Evolutionary conservation across 2,888 invertebrate genomes (phyloP).

Genomic region (Hyles lineata): DNA sequence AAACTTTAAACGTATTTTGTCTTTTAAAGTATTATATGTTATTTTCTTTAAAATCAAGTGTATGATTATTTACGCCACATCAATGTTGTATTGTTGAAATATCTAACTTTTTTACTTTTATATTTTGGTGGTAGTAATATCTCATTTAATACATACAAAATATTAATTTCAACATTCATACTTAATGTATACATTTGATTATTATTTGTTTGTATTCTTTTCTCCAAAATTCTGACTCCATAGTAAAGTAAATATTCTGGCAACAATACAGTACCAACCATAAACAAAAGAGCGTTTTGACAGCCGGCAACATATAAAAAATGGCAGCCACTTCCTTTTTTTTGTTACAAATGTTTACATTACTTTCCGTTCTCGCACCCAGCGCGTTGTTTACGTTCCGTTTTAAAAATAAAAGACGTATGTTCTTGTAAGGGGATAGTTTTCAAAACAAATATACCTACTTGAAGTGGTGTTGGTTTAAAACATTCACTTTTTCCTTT

Average conservation of each 20-base stretch:
- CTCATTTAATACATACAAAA: no score
- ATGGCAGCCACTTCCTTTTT: slow-evolving; percentile 49
- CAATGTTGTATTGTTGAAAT: no score
- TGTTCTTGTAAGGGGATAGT: slow-evolving; percentile 14
- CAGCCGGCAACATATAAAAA: slow-evolving; percentile 39
- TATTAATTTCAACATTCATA: no score
- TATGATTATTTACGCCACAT: no score
- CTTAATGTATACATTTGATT: no score
- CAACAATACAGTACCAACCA: slow-evolving; percentile 12
- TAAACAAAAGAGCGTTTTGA: slow-evolving; percentile 32
- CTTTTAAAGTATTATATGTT: no score
- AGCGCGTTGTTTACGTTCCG: slow-evolving; percentile 34
- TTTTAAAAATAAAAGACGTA: slow-evolving; percentile 36
- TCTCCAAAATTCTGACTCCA: slow-evolving; percentile 3
- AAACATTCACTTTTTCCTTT: no score
- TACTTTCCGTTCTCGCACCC: slow-evolving; percentile 29
- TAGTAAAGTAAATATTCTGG: slow-evolving; percentile 11
- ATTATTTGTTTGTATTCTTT: no score
- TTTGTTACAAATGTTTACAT: slow-evolving; percentile 54
- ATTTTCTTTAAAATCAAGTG: no score
- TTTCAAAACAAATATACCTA: slow-evolving; percentile 9
- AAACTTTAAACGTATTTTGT: no score
- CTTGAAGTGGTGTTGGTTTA: background rate
- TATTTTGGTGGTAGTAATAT: no score
- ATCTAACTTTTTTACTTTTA: no score